These are phyloP conservation scores for Chymomyza procnemis DNA, from an alignment of 2,888 invertebrate genomes.

Conservation along the genomic window DNA sequence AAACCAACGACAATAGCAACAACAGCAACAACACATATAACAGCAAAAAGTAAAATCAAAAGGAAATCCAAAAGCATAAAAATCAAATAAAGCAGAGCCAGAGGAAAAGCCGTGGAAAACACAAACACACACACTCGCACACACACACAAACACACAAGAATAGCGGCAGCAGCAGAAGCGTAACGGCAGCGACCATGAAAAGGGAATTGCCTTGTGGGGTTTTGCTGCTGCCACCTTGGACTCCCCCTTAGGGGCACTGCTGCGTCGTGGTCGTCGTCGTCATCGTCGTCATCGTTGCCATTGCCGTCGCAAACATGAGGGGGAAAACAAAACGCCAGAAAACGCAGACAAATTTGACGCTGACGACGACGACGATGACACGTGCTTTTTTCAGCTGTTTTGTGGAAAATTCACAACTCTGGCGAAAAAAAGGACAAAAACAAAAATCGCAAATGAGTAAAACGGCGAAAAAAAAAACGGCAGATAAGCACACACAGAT, in stretches of 20 bases:
- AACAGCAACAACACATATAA: conserved; percentile 7
- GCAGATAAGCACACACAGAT: background rate
- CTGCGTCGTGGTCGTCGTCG: background rate
- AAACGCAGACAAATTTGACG: conserved; percentile 61
- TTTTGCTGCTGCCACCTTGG: background rate
- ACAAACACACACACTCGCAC: conserved; percentile 18
- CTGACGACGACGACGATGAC: conserved; percentile 58
- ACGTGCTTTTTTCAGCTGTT: conserved; percentile 78
- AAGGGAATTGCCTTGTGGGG: conserved; percentile 34
- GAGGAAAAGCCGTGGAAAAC: conserved; percentile 43
- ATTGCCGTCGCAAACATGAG: conserved; percentile 15
- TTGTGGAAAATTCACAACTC: conserved; percentile 69
- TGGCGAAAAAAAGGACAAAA: conserved; percentile 65
- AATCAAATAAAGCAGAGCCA: conserved; percentile 53
- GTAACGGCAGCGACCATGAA: conserved; percentile 58
- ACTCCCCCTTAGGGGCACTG: background rate
- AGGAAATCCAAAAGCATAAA: conserved; percentile 61
- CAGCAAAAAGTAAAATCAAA: conserved; percentile 42
- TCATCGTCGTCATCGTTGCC: too few relatives aligned
- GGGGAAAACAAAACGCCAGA: conserved; percentile 47
- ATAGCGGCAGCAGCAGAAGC: conserved; percentile 36
- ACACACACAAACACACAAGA: conserved; percentile 12
- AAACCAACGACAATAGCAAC: conserved; percentile 18
- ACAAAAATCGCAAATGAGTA: conserved; percentile 53
- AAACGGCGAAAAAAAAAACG: conserved; percentile 26